Evolutionary conservation across 2,113 vertebrate genomes (phyloP).

Genomic region (Mesoclemmys tuberculata): DNA sequence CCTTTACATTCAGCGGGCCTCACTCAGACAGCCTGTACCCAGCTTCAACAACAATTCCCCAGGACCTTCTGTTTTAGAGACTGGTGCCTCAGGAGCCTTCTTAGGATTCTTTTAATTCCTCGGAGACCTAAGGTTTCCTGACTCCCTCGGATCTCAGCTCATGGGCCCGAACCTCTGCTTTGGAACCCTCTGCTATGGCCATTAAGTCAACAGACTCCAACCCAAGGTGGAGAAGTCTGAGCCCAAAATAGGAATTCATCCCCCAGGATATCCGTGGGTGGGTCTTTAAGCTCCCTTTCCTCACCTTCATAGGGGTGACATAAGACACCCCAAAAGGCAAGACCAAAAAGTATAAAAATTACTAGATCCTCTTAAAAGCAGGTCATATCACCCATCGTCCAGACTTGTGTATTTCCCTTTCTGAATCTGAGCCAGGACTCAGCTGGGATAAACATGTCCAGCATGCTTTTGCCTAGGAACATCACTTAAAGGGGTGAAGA

Average conservation of each 20-base stretch:
- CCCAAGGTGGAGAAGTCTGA: not conserved
- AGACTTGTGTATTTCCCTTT: not conserved
- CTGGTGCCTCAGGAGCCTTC: not conserved
- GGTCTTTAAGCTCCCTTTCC: conserved; percentile 5
- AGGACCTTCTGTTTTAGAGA: not conserved
- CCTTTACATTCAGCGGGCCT: not conserved
- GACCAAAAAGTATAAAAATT: not conserved
- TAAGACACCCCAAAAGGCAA: not conserved
- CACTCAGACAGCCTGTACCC: not conserved
- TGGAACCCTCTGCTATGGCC: not conserved
- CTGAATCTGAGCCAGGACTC: not conserved
- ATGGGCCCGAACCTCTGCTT: not conserved
- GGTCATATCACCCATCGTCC: not conserved
- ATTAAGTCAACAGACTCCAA: conserved; percentile 8
- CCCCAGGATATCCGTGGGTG: not conserved
- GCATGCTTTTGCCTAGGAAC: not conserved
- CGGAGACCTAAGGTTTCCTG: not conserved
- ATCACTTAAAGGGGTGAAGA: not conserved
- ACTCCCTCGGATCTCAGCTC: not conserved
- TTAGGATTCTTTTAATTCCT: not conserved
- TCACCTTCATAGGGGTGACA: not conserved
- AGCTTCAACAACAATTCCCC: not conserved
- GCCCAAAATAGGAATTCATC: not conserved
- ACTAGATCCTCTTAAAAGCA: not conserved
- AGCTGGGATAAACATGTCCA: not conserved